phyloP scores from a whole-genome alignment of 2,888 invertebrate species.

The Platynereis dumerilii region DNA sequence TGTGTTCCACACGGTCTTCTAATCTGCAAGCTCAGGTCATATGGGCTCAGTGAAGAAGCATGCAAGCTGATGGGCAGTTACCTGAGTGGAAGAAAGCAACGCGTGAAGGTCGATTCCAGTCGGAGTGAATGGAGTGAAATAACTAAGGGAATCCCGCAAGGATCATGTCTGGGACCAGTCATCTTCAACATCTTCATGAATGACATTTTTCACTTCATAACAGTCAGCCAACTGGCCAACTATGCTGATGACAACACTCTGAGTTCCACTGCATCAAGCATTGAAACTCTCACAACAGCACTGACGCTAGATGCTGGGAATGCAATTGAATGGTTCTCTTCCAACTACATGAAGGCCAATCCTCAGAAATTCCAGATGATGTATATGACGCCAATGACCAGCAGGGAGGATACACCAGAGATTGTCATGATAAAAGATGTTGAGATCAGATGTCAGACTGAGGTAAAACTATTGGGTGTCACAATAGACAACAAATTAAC shows the following conservation, averaged over 20 bases:
- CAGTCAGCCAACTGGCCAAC: neutral
- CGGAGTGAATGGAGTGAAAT: neutral
- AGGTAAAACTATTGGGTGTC: no score
- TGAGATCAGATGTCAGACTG: no score
- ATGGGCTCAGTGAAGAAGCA: neutral
- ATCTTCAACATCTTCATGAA: slow-evolving; percentile 3
- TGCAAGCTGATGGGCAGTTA: neutral
- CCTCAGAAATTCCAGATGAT: neutral
- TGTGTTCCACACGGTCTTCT: slow-evolving; percentile 2
- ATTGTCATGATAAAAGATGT: no score
- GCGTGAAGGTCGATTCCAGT: neutral
- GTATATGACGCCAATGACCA: neutral
- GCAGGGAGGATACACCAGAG: neutral
- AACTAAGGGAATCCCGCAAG: slow-evolving; percentile 2
- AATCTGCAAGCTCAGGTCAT: neutral
- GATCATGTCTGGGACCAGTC: neutral
- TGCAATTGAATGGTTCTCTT: neutral
- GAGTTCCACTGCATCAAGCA: neutral
- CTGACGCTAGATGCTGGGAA: neutral
- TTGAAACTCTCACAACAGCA: neutral
- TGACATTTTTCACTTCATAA: neutral
- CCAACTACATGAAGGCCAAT: neutral
- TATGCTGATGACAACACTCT: slow-evolving; percentile 3
- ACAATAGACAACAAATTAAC: no score
- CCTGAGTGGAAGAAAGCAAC: neutral